Evolutionary conservation across 2,888 invertebrate species (phyloP).

Genomic region (Rhamnusium bicolor): DNA sequence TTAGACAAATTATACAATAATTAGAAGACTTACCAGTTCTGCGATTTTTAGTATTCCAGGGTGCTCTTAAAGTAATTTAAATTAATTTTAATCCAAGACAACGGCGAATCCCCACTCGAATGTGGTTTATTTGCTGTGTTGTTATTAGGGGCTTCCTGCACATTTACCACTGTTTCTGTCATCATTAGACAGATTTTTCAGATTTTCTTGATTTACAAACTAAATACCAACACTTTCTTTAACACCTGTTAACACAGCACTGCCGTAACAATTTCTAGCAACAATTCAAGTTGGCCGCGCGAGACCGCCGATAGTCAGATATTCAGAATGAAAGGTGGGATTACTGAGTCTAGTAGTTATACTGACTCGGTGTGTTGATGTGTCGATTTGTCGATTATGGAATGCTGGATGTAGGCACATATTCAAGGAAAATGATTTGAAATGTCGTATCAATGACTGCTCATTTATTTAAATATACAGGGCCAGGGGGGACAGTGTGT

Average conservation of each 20-base stretch:
- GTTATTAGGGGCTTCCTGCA: slow-evolving; percentile 77
- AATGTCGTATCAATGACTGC: slow-evolving; percentile 7
- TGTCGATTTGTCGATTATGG: slow-evolving; percentile 24
- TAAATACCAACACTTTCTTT: slow-evolving; percentile 32
- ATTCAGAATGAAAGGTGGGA: slow-evolving; percentile 29
- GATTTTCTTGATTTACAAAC: slow-evolving; percentile 4
- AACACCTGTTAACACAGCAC: slow-evolving; percentile 53
- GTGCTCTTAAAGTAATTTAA: slow-evolving; percentile 84
- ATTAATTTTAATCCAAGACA: slow-evolving; percentile 85
- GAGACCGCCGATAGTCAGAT: slow-evolving; percentile 21
- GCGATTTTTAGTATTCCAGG: slow-evolving; percentile 88
- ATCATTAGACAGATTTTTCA: slow-evolving; percentile 74
- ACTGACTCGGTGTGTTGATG: neutral
- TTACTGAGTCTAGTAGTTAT: neutral
- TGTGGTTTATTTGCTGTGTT: slow-evolving; percentile 55
- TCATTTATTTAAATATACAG: neutral
- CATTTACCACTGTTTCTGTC: slow-evolving; percentile 88
- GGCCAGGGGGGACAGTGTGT: neutral
- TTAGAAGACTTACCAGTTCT: slow-evolving; percentile 81
- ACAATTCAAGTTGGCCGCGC: slow-evolving; percentile 48
- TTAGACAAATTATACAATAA: neutral
- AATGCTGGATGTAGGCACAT: slow-evolving; percentile 14
- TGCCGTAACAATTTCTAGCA: slow-evolving; percentile 44
- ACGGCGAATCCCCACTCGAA: slow-evolving; percentile 71
- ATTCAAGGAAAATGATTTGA: slow-evolving; percentile 14